Conservation (phyloP, 1,140 invertebrate genomes). For the Saccostrea echinata region DNA sequence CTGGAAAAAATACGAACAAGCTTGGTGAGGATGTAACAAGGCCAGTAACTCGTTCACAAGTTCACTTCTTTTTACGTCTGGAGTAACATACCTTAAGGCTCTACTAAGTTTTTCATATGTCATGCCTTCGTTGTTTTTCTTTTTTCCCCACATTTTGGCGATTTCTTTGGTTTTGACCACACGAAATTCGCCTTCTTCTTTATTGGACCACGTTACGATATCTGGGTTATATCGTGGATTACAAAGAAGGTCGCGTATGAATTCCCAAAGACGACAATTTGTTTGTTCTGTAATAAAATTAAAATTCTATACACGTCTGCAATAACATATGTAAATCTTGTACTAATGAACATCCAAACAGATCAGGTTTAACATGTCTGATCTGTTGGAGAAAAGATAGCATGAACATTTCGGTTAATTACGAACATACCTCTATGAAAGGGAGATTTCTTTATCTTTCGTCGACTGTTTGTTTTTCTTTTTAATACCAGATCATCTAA, state of each 20-base stretch:
- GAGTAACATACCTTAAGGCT: constrained; percentile 88
- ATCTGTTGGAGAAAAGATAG: too few relatives aligned
- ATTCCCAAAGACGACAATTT: constrained; percentile 67
- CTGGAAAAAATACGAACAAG: constrained; percentile 55
- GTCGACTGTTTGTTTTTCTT: not conserved
- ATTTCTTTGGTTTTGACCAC: constrained; percentile 94
- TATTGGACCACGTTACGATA: constrained; percentile 90
- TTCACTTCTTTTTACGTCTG: not conserved
- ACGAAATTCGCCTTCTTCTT: constrained; percentile 89
- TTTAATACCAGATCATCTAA: not conserved
- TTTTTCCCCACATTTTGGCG: constrained; percentile 91
- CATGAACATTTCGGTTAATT: not conserved
- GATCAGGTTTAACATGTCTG: not conserved
- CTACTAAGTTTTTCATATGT: constrained; percentile 95
- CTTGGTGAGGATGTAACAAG: not conserved
- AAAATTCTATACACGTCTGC: not conserved
- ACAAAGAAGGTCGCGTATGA: constrained; percentile 65
- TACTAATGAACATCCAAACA: not conserved
- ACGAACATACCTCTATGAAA: not conserved
- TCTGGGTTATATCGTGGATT: constrained; percentile 63
- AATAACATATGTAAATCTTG: not conserved
- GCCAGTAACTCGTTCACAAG: not conserved
- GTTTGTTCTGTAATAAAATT: not conserved
- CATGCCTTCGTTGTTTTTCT: constrained; percentile 93
- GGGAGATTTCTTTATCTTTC: not conserved